Base-by-base conservation (phyloP, 2,888 invertebrate genomes). In the Ornithoptera alexandrae region DNA sequence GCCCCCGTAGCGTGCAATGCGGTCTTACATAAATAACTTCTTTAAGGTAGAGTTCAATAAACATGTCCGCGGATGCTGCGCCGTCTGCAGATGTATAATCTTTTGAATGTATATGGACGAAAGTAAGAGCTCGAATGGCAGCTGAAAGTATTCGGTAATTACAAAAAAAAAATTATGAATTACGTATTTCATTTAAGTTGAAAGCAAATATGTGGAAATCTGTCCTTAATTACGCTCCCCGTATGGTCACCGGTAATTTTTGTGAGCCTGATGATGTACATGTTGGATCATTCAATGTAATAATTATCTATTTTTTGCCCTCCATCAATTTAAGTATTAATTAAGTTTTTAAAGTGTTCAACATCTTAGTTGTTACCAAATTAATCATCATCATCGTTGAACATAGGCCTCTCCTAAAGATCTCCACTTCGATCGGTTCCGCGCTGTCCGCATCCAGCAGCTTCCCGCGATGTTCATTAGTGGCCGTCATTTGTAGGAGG, bases 171-270 rank as follows among this genome's bases (percentile, higher is more conserved):
- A 70, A 20, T 22, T 39, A 50, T 50, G 42, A 62, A 57, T 69
- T 62, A 46, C 62, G 58, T 58, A 39, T 59, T 66, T 70, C 57
- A 66, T 70, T 12, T 66, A 64, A 65, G 24, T 36, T 20, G n/a
- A 62, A 57, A 22, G 24, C 59, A 64, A 57, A 60, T 65, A 58
- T 66, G 66, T 62, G 58, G 66, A 62, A 70, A 66, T 70, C 22
- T 58, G 58, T 59, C 50, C 53, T 66, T 66, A 66, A 70, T 70
- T 62, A 69, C 50, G 8, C 42, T 3, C 62, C 62, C n/a, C 62
- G 62, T 20, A 70, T 6, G 69, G 69, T 17, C 30, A 6, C n/a
- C 15, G 46, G 65, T 70, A 59, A 59, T 70, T 70, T 70, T 62
- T 62, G 53, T 53, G 53, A 8, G 53, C 53, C 53, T 6, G 53